A percentile compares a stretch with the other conserved stretches of the same genome.
Evolutionary conservation across 2,888 invertebrate genomes (phyloP).

Genomic region (Nasonovia ribisnigri): DNA sequence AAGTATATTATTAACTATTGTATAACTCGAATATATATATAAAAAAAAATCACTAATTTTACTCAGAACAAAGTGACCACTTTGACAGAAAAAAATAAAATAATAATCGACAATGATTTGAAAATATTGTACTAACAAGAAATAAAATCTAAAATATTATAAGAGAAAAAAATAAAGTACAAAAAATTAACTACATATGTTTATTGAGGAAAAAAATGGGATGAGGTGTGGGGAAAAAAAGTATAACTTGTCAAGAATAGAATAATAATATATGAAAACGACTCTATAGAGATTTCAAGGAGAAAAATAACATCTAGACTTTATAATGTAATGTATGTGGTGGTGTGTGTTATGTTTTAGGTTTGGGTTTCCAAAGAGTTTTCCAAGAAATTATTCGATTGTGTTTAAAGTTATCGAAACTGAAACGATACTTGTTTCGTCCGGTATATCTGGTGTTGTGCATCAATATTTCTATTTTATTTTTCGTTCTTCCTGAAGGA

Average conservation of each 20-base stretch:
- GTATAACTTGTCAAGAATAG: neutral
- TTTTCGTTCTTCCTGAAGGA: neutral
- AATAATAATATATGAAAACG: conserved; percentile 20
- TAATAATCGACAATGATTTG: neutral
- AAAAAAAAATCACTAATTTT: neutral
- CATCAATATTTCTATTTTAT: conserved; percentile 57
- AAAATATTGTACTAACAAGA: neutral
- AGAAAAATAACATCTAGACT: conserved; percentile 18
- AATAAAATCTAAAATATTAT: neutral
- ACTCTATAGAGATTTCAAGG: conserved; percentile 21
- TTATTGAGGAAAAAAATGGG: neutral
- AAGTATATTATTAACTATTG: too few relatives aligned
- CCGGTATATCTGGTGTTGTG: conserved; percentile 48
- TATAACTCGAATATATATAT: neutral
- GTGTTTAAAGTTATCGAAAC: conserved; percentile 54
- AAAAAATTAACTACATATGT: neutral
- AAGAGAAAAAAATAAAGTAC: neutral
- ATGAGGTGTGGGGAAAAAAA: neutral
- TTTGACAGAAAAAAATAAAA: neutral
- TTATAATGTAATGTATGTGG: neutral
- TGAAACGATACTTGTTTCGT: conserved; percentile 53
- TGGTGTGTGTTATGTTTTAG: neutral
- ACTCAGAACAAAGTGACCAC: neutral
- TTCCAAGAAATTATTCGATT: conserved; percentile 46
- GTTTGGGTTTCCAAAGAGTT: conserved; percentile 6